Evolutionary conservation across 2,888 invertebrate species (phyloP), one percentile per base, ranked within the genome.

Genomic region (Tenthredo amoena): DNA sequence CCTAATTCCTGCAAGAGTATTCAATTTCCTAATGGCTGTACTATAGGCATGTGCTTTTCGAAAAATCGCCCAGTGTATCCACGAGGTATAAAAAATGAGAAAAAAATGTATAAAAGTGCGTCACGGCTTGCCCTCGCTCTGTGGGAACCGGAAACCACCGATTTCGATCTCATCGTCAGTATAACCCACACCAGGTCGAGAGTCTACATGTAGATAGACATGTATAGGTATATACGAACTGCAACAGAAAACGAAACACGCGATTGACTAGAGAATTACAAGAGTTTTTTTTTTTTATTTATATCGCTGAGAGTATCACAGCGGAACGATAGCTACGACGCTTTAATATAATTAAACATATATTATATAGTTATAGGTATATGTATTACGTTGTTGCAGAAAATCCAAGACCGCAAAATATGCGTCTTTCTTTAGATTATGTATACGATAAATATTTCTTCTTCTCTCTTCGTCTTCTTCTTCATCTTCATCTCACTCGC

Each of bases 61-160:
- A 68, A 26, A 68, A 26, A 12, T 31, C 34, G 43, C 10, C 21
- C 21, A 43, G 21, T 40, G 72, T 74, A 40, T 43, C 72, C 21
- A 77, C 58, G 79, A 79, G 77, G 79, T n/a, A 85, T 77, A 58
- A 74, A 79, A 79, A 84, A 84, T 47, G 34, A 77, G 5, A 34
- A 77, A 77, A 76, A 34, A 55, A 7, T 81, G 15, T 21, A 62
- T 86, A 86, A 85, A 88, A 89, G 88, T 87, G 86, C 89, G 90
- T 91, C 89, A 90, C 87, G 91, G 89, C 87, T 87, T 86, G 89
- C 87, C 88, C 88, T 87, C 88, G 86, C 88, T 71, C 88, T 89
- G 90, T 90, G 91, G 89, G 91, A 91, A 91, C 90, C 89, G 90
- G 91, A 91, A 91, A 90, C 88, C 87, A 85, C 86, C 87, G 90